Conservation (phyloP, 2,888 invertebrate genomes). For the Lasioglossum malachurum region DNA sequence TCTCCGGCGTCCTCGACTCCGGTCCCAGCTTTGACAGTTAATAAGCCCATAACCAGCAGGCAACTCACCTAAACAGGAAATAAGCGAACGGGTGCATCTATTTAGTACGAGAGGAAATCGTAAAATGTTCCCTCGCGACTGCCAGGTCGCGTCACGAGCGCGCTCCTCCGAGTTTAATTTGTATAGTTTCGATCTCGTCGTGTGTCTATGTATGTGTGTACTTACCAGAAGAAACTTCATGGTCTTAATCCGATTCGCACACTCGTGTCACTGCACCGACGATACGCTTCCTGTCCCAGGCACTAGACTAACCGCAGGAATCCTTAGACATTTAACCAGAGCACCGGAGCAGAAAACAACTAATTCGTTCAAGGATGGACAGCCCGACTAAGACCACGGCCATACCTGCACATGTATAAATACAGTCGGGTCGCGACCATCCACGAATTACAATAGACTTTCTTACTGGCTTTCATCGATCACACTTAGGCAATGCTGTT, state of each 20-base stretch:
- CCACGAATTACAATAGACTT: conserved; percentile 85
- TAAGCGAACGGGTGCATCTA: not conserved
- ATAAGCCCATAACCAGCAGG: conserved; percentile 62
- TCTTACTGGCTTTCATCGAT: conserved; percentile 84
- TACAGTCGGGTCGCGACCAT: conserved; percentile 84
- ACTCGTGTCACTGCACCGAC: conserved; percentile 70
- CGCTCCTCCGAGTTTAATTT: not conserved
- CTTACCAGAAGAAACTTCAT: conserved; percentile 78
- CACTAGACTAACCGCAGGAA: not conserved
- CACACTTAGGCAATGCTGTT: conserved; percentile 82
- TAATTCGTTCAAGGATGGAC: conserved; percentile 79
- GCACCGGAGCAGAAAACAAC: conserved; percentile 65
- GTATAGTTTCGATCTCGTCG: not conserved
- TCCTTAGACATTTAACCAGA: conserved; percentile 65
- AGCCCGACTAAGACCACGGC: conserved; percentile 81
- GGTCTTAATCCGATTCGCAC: conserved; percentile 68
- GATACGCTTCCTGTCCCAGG: conserved; percentile 7
- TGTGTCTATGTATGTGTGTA: not conserved
- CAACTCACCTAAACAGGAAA: conserved; percentile 36
- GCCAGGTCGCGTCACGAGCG: not conserved
- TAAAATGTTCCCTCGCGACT: not conserved
- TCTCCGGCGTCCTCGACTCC: conserved; percentile 34
- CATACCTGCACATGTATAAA: conserved; percentile 84
- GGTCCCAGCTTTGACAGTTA: conserved; percentile 51
- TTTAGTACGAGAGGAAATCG: not conserved